Conservation (phyloP, 1,140 invertebrate genomes). For the Drosophila teissieri region DNA sequence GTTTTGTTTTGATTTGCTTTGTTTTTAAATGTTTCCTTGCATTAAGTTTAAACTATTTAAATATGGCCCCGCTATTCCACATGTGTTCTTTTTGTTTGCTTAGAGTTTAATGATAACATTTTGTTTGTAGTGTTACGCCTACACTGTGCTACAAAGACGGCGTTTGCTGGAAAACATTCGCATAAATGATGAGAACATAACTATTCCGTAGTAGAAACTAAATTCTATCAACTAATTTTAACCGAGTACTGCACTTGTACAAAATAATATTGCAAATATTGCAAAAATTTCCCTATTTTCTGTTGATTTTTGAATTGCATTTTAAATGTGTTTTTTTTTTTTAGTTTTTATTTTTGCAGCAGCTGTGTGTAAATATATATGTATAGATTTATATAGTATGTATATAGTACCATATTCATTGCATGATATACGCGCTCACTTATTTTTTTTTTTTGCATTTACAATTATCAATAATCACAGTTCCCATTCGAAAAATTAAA, state of each 20-base stretch:
- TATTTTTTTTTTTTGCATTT: slow-evolving; percentile 48
- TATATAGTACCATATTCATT: slow-evolving; percentile 71
- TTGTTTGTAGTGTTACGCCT: slow-evolving; percentile 36
- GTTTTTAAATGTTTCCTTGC: slow-evolving; percentile 45
- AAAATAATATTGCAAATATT: slow-evolving; percentile 78
- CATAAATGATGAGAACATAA: slow-evolving; percentile 42
- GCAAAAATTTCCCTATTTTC: slow-evolving; percentile 59
- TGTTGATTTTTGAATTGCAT: slow-evolving; percentile 36
- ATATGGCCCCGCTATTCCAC: slow-evolving; percentile 85
- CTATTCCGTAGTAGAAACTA: slow-evolving; percentile 38
- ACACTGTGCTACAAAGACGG: slow-evolving; percentile 48
- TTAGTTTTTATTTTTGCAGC: slow-evolving; percentile 34
- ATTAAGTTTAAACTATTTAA: slow-evolving; percentile 82
- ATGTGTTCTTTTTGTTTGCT: slow-evolving; percentile 70
- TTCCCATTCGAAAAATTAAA: slow-evolving; percentile 72
- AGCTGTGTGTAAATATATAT: slow-evolving; percentile 55
- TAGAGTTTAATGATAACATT: slow-evolving; percentile 75
- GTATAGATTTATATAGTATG: slow-evolving; percentile 54
- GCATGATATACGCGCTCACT: slow-evolving; percentile 51
- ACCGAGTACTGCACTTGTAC: slow-evolving; percentile 58
- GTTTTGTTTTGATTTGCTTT: slow-evolving; percentile 27
- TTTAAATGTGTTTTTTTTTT: slow-evolving; percentile 37
- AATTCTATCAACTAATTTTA: slow-evolving; percentile 50
- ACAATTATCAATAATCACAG: slow-evolving; percentile 77
- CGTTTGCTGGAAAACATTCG: slow-evolving; percentile 37